Evolutionary conservation across 2,888 invertebrate species (phyloP), one percentile per base, ranked within the genome.

Genomic region (Nomada ruficornis): DNA sequence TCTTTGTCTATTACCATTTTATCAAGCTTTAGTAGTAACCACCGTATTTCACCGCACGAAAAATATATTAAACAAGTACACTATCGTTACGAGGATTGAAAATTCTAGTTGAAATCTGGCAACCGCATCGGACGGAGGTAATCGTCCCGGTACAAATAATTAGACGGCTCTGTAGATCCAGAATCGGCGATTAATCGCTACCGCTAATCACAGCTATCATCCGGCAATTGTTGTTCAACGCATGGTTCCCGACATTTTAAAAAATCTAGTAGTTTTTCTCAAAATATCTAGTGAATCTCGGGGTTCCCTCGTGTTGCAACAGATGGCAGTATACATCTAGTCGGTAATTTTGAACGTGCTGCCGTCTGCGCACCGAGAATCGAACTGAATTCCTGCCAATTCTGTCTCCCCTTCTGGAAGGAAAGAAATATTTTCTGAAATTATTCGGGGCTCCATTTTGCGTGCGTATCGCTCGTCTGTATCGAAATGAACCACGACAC

Each of bases 321-420:
- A 93, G 93, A 93, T 93, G 93, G 93, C 93, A 91, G 89, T 86
- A 91, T 82, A 57, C 59, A 81, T 84, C 76, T 83, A 69, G 93
- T 93, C 93, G 92, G 92, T 93, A 93, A 92, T 91, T 90, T 89
- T 90, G 84, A 88, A 90, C 84, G 93, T 93, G 92, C 93, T 93
- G 93, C 92, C 92, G 88, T 91, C 92, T 91, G 86, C 82, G 80
- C 75, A 82, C 52, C 59, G 52, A 54, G 74, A 70, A 77, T 82
- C 82, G 89, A 92, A 93, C 90, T 89, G 85, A 77, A 86, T 74
- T 84, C 86, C 82, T 86, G 80, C 89, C 89, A 88, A 89, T 89
- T 88, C 85, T 88, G 86, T 80, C 69, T 71, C 74, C 55, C 76
- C 44, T 20, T 68, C 80, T 75, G 64, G 50, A 15, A 52, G 57